Conservation (phyloP, 2,797 vertebrate genomes). For the Lophius americanus region DNA sequence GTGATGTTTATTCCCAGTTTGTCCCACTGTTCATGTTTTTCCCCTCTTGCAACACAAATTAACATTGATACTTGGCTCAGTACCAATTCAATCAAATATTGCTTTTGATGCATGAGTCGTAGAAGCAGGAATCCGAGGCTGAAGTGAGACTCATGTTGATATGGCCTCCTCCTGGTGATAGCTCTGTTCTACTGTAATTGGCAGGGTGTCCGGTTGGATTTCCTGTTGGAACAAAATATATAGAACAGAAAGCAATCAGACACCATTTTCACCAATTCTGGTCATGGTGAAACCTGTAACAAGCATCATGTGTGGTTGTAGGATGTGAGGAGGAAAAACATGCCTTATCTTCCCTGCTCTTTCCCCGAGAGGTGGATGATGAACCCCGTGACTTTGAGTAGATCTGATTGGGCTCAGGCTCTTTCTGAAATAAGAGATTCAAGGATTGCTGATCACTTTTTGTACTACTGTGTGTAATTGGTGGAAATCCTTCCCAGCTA, state of each 20-base stretch:
- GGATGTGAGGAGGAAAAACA: slow-evolving; percentile 5
- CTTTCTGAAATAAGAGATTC: slow-evolving; percentile 37
- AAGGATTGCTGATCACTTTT: not conserved
- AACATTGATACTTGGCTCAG: slow-evolving; percentile 28
- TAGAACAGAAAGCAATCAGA: not conserved
- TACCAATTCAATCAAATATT: slow-evolving; percentile 26
- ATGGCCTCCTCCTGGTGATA: slow-evolving; percentile 21
- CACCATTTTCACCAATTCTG: not conserved
- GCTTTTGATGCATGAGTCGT: slow-evolving; percentile 4
- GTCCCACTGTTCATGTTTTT: slow-evolving; percentile 12
- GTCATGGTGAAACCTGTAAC: not conserved
- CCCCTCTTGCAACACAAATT: slow-evolving; percentile 4
- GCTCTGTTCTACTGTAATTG: slow-evolving; percentile 30
- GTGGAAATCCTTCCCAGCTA: not conserved
- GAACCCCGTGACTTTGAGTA: slow-evolving; percentile 32
- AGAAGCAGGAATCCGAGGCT: not conserved
- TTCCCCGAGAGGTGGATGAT: slow-evolving; percentile 31
- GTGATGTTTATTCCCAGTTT: not conserved
- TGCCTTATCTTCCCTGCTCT: slow-evolving; percentile 39
- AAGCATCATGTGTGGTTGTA: not conserved
- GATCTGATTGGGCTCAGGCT: slow-evolving; percentile 38
- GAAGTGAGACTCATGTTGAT: not conserved
- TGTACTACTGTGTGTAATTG: not conserved
- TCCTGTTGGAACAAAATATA: slow-evolving; percentile 37
- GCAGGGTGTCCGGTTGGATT: slow-evolving; percentile 4